Evolutionary conservation across 2,113 vertebrate species (phyloP), one percentile per base, ranked within the genome.

Genomic region (Tylochromis polylepis): DNA sequence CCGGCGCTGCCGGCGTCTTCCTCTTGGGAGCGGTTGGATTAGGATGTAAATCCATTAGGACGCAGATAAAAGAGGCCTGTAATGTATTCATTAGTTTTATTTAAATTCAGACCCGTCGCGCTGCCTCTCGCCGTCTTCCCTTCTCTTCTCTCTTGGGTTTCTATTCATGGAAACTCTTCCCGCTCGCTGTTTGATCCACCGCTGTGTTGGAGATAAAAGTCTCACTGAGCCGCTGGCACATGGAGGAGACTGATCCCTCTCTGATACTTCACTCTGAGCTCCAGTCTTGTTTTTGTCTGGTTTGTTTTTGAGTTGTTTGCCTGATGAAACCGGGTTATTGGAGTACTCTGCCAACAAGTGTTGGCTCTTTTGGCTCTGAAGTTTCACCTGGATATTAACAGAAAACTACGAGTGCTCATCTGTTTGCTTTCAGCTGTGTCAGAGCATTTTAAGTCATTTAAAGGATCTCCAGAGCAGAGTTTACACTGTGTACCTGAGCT

Each of bases 31-130:
- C 34, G 22, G 70, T 80, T 8, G 83, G 85, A 93, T 94, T 86
- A 92, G 85, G 72, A 91, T 93, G 90, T 90, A 80, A 84, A 95
- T 94, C 89, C 88, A 89, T 85, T 36, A 86, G 87, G 83, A 81
- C 91, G 22, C 41, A 72, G 90, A 95, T 95, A 81, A 95, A 96
- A 93, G 94, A 83, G 55, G 16, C 46, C 84, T 78, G 49, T 94
- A 92, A 94, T 95, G 87, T 92, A 94, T 96, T 96, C 95, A 94
- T 95, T 93, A 92, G 89, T 92, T 94, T 91, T 89, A 94, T 95
- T 95, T 94, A 91, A 95, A 94, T 94, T 11, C 3, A 20, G 6
- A 31, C 22, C 56, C 20, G 18, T 80, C 24, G 27, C 79, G 51
- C 72, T 75, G 11, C 41, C 65, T 18, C 75, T 43, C 34, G 4